Evolutionary conservation across 2,113 vertebrate species (phyloP).

Genomic region (Willisornis vidua): DNA sequence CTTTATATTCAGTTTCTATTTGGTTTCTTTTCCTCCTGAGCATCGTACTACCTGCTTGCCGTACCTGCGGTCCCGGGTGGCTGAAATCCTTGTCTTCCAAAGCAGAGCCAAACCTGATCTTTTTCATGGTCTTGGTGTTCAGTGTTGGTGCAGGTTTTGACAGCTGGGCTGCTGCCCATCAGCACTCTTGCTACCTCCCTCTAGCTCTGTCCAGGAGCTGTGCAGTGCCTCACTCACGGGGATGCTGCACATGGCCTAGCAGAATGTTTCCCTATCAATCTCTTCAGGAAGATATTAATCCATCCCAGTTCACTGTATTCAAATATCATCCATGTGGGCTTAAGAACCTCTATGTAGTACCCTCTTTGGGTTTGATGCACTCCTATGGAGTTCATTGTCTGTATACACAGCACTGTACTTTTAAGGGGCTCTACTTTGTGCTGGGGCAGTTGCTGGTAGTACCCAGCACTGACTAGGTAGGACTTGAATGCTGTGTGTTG

Average conservation of each 20-base stretch:
- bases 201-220: accelerated
- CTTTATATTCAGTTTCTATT: not conserved
- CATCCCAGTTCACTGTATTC: not conserved
- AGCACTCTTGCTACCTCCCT: not conserved
- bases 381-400: not conserved
- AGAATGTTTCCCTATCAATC: accelerated
- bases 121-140: not conserved
- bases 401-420: not conserved
- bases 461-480: not conserved
- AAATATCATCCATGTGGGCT: accelerated
- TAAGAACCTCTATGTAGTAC: not conserved
- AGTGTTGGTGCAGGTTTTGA: not conserved
- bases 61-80: accelerated
- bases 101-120: not conserved
- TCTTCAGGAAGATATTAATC: not conserved
- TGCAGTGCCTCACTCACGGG: not conserved
- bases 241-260: accelerated
- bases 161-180: not conserved
- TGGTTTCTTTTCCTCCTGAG: not conserved
- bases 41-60: accelerated
- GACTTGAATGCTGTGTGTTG: not conserved
- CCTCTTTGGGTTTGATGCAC: not conserved
- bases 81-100: not conserved
- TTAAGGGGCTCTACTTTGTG: not conserved
- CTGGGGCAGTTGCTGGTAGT: not conserved